Evolutionary conservation across 2,113 vertebrate species (phyloP).

Genomic region (Orthonyx spaldingii): DNA sequence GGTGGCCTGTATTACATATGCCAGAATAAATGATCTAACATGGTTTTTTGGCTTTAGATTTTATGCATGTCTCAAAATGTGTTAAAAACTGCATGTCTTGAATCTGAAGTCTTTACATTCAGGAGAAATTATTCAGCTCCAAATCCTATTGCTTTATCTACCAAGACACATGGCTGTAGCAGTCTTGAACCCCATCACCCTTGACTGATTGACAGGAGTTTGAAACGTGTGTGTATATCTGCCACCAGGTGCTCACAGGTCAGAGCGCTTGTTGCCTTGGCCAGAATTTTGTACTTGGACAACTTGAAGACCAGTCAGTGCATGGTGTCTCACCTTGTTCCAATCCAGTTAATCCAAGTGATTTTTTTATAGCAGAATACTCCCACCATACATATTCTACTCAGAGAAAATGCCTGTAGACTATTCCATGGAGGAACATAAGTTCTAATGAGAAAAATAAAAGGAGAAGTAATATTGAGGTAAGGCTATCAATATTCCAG

Average conservation of each 20-base stretch:
- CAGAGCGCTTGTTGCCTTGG: neutral
- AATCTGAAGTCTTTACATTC: too few species aligned
- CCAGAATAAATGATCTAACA: too few species aligned
- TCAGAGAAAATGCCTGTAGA: neutral
- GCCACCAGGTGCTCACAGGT: neutral
- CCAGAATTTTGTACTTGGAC: neutral
- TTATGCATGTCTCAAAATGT: too few species aligned
- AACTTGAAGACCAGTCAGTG: neutral
- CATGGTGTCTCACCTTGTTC: neutral
- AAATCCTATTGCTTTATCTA: too few species aligned
- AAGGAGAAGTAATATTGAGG: neutral
- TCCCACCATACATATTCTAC: neutral
- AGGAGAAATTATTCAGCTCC: too few species aligned
- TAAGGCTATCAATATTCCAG: neutral
- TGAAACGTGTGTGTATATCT: neutral
- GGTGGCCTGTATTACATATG: too few species aligned
- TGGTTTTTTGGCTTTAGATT: too few species aligned
- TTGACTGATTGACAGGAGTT: too few species aligned
- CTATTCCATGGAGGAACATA: neutral
- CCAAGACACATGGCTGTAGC: too few species aligned
- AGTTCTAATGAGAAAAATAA: neutral
- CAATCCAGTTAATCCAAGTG: neutral
- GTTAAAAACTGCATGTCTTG: too few species aligned
- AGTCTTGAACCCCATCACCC: too few species aligned
- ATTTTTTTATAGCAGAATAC: neutral